Percentiles rank a stretch among this genome's conserved stretches.
These are phyloP conservation scores for Lamproptera curius DNA, from an alignment of 2,888 invertebrate genomes.

Conservation along the genomic window DNA sequence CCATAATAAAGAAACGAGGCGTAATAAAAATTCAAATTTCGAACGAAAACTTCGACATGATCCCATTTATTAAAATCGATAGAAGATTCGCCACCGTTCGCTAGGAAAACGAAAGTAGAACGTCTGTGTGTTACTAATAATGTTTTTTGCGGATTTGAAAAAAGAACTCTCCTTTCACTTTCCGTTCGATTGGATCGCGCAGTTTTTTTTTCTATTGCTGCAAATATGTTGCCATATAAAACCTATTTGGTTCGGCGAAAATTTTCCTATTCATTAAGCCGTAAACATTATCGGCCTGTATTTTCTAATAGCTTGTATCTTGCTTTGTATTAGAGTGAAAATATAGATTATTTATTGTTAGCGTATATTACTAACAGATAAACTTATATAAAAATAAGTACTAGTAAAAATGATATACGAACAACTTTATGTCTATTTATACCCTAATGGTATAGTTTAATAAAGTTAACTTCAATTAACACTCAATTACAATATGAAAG, in stretches of 20 bases:
- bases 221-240: background rate
- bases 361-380: no score
- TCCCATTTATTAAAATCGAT: background rate
- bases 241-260: background rate
- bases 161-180: background rate
- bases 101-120: background rate
- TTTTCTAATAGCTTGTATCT: no score
- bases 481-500: no score
- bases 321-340: no score
- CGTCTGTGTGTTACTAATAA: background rate
- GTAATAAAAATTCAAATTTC: background rate
- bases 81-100: background rate
- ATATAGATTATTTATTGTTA: no score
- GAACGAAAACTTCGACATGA: background rate
- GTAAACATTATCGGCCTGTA: background rate
- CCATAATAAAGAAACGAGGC: no score
- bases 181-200: background rate
- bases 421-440: no score
- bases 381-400: no score
- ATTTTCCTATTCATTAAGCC: slow-evolving; percentile 5
- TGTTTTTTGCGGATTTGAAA: background rate
- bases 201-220: background rate
- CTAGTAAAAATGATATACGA: no score
- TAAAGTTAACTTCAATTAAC: no score
- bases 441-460: no score